phyloP scores from a whole-genome alignment of 2,888 invertebrate genomes.

The Cerastis rubricosa region DNA sequence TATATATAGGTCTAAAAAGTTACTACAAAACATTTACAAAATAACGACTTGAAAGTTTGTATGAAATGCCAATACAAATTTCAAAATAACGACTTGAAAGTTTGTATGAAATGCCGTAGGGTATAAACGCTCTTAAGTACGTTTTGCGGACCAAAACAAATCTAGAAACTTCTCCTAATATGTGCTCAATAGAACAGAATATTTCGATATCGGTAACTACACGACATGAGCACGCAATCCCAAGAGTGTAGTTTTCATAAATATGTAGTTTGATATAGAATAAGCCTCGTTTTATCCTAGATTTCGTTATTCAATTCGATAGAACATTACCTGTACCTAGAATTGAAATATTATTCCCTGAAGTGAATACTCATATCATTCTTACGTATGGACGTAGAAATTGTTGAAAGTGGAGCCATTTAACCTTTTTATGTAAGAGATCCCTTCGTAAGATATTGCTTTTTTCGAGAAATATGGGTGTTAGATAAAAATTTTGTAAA shows the following conservation, averaged over 20 bases:
- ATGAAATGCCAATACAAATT: too few species aligned
- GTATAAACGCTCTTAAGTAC: too few species aligned
- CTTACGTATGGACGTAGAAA: slow-evolving; percentile 9
- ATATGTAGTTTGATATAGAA: slow-evolving; percentile 18
- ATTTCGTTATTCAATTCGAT: slow-evolving; percentile 35
- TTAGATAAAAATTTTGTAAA: neutral
- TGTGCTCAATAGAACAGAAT: neutral
- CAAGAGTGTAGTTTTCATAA: slow-evolving; percentile 26
- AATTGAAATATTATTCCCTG: slow-evolving; percentile 42
- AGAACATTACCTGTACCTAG: slow-evolving; percentile 13
- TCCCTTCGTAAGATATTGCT: slow-evolving; percentile 14
- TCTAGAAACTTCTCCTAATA: neutral
- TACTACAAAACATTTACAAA: too few species aligned
- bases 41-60: too few species aligned
- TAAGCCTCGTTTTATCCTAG: slow-evolving; percentile 4
- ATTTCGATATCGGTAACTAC: neutral
- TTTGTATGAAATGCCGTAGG: too few species aligned
- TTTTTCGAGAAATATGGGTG: neutral
- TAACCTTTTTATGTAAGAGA: slow-evolving; percentile 15
- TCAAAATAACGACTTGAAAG: too few species aligned
- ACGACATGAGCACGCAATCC: neutral
- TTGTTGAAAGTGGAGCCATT: slow-evolving; percentile 19
- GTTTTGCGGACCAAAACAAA: neutral
- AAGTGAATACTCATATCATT: slow-evolving; percentile 16
- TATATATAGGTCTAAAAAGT: too few species aligned